Conservation (phyloP, 2,113 vertebrate species). For the Boleophthalmus pectinirostris region DNA sequence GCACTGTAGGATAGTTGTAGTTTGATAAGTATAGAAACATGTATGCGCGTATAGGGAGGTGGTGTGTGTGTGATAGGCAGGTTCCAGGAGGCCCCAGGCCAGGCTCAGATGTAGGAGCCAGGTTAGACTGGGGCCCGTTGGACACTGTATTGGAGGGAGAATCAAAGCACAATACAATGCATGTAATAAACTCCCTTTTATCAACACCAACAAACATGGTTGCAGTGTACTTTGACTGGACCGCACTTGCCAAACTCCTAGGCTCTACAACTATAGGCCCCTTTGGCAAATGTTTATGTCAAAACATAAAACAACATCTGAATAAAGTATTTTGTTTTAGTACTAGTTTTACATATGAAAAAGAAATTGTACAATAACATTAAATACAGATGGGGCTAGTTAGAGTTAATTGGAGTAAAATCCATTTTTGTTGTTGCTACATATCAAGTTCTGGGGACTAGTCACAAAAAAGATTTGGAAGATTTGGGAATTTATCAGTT, state of each 20-base stretch:
- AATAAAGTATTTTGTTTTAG: neutral
- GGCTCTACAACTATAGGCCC: neutral
- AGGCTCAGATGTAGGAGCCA: constrained; percentile 58
- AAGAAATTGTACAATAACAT: too few relatives aligned
- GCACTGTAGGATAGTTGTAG: neutral
- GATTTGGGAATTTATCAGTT: too few relatives aligned
- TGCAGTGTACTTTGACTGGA: neutral
- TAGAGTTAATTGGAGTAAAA: too few relatives aligned
- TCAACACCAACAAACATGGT: neutral
- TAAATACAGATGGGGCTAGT: too few relatives aligned
- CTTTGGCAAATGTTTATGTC: neutral
- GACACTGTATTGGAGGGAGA: constrained; percentile 18
- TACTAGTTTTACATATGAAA: neutral
- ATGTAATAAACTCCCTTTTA: constrained; percentile 20
- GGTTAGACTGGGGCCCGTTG: constrained; percentile 36
- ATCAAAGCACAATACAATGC: constrained; percentile 46
- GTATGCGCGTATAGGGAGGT: constrained; percentile 14
- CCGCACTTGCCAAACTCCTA: neutral
- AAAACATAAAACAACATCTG: neutral
- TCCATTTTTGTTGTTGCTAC: too few relatives aligned
- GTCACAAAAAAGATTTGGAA: too few relatives aligned
- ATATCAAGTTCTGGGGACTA: too few relatives aligned
- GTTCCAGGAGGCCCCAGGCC: constrained; percentile 55
- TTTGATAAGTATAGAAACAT: neutral
- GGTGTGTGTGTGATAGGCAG: constrained; percentile 39